Base-by-base conservation (phyloP, 2,797 vertebrate species). In the Siniperca undulata region DNA sequence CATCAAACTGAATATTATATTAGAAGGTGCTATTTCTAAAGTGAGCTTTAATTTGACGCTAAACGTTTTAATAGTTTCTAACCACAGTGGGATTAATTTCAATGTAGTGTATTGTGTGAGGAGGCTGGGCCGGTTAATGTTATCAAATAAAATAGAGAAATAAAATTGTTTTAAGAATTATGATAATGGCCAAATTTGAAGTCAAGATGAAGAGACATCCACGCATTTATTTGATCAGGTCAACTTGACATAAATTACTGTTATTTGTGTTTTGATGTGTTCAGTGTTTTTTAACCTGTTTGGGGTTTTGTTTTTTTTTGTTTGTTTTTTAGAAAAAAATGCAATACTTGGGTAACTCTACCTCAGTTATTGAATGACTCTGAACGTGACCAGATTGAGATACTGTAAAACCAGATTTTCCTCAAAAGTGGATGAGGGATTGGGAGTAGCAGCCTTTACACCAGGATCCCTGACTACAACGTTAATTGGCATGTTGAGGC, bases 401-500 rank as follows among this genome's bases (percentile, higher is more conserved):
- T 16, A 13, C 14, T 52, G 64, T 30, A 27, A 17, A 2, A 17
- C 34, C 58, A 36, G 3, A 16, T 14, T 44, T 46, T 12, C 9
- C 14, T 44, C 22, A 30, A 17, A 36, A 1, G 3, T 70, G 59
- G 53, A 55, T 55, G n/a, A 27, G 13, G 24, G 5, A 7, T 58
- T 19, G 72, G 83, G 79, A 86, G 77, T 42, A 67, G 5, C 64
- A 42, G 56, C 30, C 8, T 84, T 87, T 73, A 58, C 71, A 68
- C 78, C 70, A 61, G 20, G 58, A 55, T 66, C 48, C 42, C 19
- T 34, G 55, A 44, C 64, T 74, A n/a, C 64, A 72, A 65, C n/a
- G 27, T 80, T 64, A 75, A 74, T 19, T 66, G 40, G 55, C 78
- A 3, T 79, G 85, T 87, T 50, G 16, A 64, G 69, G 50, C 90